Percentiles rank a stretch among this genome's conserved stretches.
Evolutionary conservation across 2,888 invertebrate genomes (phyloP).

Genomic region (Capitulum mitella): DNA sequence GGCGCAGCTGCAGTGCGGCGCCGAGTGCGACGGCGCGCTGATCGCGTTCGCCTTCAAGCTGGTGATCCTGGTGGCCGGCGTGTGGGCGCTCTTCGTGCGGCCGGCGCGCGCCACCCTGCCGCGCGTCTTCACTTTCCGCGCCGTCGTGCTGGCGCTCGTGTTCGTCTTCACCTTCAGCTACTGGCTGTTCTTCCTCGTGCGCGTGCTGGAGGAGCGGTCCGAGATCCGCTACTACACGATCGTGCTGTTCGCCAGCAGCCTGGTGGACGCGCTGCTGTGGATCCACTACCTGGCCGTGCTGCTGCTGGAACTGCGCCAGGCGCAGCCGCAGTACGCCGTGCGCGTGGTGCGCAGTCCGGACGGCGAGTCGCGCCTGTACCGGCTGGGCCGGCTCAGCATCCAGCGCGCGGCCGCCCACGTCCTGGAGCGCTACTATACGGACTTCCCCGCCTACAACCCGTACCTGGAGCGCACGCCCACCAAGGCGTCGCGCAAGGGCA

Average conservation of each 20-base stretch:
- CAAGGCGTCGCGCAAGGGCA: conserved; percentile 37
- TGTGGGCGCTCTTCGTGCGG: conserved; percentile 65
- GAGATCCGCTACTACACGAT: conserved; percentile 67
- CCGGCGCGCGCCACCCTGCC: conserved; percentile 83
- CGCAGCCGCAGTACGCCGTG: conserved; percentile 67
- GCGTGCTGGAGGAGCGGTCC: conserved; percentile 48
- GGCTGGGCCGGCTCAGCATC: conserved; percentile 65
- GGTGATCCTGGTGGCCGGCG: conserved; percentile 75
- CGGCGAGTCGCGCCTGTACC: conserved; percentile 62
- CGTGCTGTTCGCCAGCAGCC: conserved; percentile 84
- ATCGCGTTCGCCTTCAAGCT: conserved; percentile 86
- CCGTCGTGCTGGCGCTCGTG: conserved; percentile 77
- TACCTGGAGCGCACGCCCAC: conserved; percentile 80
- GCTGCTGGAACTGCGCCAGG: conserved; percentile 83
- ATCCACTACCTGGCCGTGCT: conserved; percentile 91
- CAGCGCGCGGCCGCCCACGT: conserved; percentile 93
- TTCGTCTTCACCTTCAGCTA: conserved; percentile 90
- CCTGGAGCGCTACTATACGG: conserved; percentile 88
- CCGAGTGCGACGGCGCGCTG: conserved; percentile 88
- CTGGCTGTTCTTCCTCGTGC: conserved; percentile 96
- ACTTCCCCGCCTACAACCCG: conserved; percentile 94
- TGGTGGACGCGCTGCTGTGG: conserved; percentile 87
- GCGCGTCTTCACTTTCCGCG: conserved; percentile 80
- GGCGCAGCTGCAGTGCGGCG: conserved; percentile 54
- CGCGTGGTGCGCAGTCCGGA: conserved; percentile 86